These are phyloP conservation scores for Aphidius colemani DNA, from an alignment of 2,888 invertebrate species.

Conservation along the genomic window DNA sequence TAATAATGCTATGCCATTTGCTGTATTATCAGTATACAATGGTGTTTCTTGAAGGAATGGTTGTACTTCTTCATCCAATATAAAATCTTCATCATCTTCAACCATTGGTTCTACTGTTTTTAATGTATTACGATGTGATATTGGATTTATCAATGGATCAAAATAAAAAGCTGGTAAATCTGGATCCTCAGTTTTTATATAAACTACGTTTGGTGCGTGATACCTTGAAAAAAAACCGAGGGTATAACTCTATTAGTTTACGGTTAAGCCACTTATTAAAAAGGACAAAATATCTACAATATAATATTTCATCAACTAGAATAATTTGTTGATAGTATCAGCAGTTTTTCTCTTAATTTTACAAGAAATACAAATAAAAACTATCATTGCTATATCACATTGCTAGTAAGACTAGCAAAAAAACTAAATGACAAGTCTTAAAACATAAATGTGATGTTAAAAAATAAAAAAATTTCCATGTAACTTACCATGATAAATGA, in stretches of 20 bases:
- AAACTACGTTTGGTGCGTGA: slow-evolving; percentile 98
- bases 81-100: slow-evolving; percentile 94
- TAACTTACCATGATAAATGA: slow-evolving; percentile 92
- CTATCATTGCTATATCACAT: slow-evolving; percentile 64
- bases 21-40: slow-evolving; percentile 97
- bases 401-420: slow-evolving; percentile 62
- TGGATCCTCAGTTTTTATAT: slow-evolving; percentile 99
- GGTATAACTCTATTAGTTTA: slow-evolving; percentile 15
- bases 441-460: slow-evolving; percentile 57
- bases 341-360: slow-evolving; percentile 62
- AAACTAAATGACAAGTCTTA: slow-evolving; percentile 46
- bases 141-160: slow-evolving; percentile 99
- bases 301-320: background rate
- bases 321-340: slow-evolving; percentile 63
- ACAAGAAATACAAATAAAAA: slow-evolving; percentile 64
- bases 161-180: slow-evolving; percentile 99
- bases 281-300: slow-evolving; percentile 8
- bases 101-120: slow-evolving; percentile 85
- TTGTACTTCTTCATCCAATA: slow-evolving; percentile 85
- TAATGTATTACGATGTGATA: slow-evolving; percentile 89
- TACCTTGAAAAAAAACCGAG: slow-evolving; percentile 72
- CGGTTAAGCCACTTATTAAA: slow-evolving; percentile 3
- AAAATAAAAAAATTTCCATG: slow-evolving; percentile 16
- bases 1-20: slow-evolving; percentile 94
- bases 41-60: slow-evolving; percentile 95